Evolutionary conservation across 2,888 invertebrate genomes (phyloP).

Genomic region (Sesia bembeciformis): DNA sequence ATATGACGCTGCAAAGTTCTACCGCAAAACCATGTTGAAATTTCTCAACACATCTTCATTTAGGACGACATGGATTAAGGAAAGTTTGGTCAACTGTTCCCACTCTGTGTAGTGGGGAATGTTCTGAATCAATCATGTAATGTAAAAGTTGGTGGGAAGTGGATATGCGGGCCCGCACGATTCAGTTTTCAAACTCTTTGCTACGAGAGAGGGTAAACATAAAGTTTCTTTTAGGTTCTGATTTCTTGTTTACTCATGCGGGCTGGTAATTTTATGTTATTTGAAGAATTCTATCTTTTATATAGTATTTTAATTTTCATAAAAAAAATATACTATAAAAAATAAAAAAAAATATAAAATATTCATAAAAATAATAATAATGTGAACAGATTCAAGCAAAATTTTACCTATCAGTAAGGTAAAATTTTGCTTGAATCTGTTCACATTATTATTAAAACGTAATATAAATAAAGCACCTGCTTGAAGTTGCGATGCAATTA

Average conservation of each 20-base stretch:
- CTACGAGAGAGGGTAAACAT: constrained; percentile 1
- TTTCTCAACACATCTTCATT: too few species aligned
- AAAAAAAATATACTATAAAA: background rate
- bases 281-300: too few species aligned
- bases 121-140: constrained; percentile 35
- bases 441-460: too few species aligned
- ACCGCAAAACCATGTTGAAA: too few species aligned
- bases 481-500: too few species aligned
- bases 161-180: constrained; percentile 54
- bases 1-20: too few species aligned
- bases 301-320: background rate
- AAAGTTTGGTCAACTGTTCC: background rate
- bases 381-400: too few species aligned
- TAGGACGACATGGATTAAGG: background rate
- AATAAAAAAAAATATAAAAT: background rate
- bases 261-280: background rate
- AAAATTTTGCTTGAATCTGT: too few species aligned
- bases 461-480: too few species aligned
- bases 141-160: constrained; percentile 43
- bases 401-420: too few species aligned
- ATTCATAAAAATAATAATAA: too few species aligned
- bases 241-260: background rate
- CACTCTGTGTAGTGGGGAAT: background rate
- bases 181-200: constrained; percentile 45
- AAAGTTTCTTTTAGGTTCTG: background rate